Evolutionary conservation across 2,113 vertebrate genomes (phyloP).

Genomic region (Oreochromis niloticus): DNA sequence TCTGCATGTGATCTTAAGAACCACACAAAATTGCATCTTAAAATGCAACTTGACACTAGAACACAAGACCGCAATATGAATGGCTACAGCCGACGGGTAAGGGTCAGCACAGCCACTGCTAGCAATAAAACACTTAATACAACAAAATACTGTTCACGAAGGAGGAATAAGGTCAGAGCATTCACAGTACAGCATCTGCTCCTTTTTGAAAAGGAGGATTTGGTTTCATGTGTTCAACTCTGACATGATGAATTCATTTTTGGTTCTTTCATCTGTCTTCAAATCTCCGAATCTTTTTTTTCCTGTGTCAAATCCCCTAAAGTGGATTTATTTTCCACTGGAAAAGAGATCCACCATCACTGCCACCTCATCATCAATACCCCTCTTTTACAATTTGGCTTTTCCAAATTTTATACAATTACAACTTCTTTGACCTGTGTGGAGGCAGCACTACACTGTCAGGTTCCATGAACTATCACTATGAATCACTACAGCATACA

Average conservation of each 20-base stretch:
- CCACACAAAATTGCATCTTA: conserved; percentile 36
- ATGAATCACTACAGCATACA: not conserved
- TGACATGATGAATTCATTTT: not conserved
- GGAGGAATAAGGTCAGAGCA: not conserved
- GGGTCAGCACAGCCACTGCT: not conserved
- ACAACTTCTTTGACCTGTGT: not conserved
- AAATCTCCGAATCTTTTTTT: not conserved
- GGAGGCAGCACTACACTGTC: not conserved
- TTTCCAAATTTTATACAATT: not conserved
- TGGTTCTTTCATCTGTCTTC: not conserved
- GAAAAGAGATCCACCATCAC: not conserved
- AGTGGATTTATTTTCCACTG: not conserved
- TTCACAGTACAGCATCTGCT: not conserved
- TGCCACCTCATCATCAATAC: not conserved
- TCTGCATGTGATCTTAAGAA: conserved; percentile 31
- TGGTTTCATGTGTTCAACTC: not conserved
- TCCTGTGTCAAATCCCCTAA: not conserved
- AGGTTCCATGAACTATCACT: not conserved
- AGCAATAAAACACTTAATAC: not conserved
- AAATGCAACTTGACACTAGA: conserved; percentile 35
- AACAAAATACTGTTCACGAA: not conserved
- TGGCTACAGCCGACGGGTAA: not conserved
- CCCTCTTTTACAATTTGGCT: not conserved
- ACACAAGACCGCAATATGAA: conserved; percentile 21
- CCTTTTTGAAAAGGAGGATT: not conserved